Evolutionary conservation across 2,113 vertebrate species (phyloP), one percentile per base, ranked within the genome.

Genomic region (Syrmaticus mikado): DNA sequence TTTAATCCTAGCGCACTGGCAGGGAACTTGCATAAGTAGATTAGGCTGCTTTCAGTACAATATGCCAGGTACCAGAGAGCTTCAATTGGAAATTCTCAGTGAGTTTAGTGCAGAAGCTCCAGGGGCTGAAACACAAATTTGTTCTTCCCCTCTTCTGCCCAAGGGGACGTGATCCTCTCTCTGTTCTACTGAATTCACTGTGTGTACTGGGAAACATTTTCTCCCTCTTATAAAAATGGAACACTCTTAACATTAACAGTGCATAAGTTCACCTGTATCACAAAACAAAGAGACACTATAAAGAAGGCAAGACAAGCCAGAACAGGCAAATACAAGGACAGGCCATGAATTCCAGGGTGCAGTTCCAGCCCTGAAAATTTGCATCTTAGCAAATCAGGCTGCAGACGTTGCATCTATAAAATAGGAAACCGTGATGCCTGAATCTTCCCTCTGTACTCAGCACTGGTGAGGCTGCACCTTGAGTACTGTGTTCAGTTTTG

Each of bases 31-130:
- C 52, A 8, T 92, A 94, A 96, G 19, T 41, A 87, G 66, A 84
- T 89, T 66, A 89, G 50, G 41, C 41, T 89, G 83, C 30, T 87
- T 91, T 57, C 89, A 90, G 73, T 40, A 86, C 36, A 94, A 36
- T 9, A 74, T 40, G 65, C 57, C 80, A 96, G 74, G 83, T 71
- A 89, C 2, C 4, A 82, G 36, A 82, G 50, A 6, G 2, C 60
- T 87, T 87, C 12, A 0, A 66, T 45, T 75, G 28, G 36, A 6
- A 70, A 61, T 53, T 73, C 30, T 75, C 48, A 25, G n/a, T 85
- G 40, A 87, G 58, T 50, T 82, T 46, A 87, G 46, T 10, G 40
- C 38, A 74, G 48, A 64, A 68, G 21, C 40, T 90, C 43, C 61
- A 25, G 1, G 3, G 34, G 53, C 68, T 92, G 88, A 72, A 68